phyloP scores from a whole-genome alignment of 2,797 vertebrate genomes.

The Microctenopoma stevenorrisi region DNA sequence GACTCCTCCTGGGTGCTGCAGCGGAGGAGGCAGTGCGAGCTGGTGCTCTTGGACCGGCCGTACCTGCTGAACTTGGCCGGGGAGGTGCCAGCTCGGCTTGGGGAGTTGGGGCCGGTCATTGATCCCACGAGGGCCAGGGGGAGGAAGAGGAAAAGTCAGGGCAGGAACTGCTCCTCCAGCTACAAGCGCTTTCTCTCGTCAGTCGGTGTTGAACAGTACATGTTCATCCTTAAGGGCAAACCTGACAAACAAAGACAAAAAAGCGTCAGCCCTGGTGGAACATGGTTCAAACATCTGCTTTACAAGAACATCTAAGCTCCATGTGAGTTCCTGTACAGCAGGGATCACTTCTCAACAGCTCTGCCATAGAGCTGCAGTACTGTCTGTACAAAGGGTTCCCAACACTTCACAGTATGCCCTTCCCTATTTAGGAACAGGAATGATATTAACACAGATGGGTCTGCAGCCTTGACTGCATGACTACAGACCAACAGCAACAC shows the following conservation, averaged over 20 bases:
- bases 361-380: background rate
- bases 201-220: constrained; percentile 35
- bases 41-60: constrained; percentile 90
- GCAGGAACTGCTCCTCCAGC: constrained; percentile 38
- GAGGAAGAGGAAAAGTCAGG: constrained; percentile 29
- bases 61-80: constrained; percentile 84
- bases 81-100: constrained; percentile 74
- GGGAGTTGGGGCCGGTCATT: constrained; percentile 87
- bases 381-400: background rate
- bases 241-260: constrained; percentile 8
- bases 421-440: constrained; percentile 15
- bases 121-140: constrained; percentile 17
- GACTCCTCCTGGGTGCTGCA: constrained; percentile 70
- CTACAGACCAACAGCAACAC: background rate
- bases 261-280: background rate
- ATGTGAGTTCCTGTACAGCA: background rate
- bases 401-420: background rate
- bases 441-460: background rate
- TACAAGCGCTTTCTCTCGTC: constrained; percentile 32
- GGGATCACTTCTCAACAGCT: background rate
- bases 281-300: no score
- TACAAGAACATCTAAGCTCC: background rate
- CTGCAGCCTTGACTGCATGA: constrained; percentile 6
- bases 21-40: constrained; percentile 78
- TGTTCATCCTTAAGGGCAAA: constrained; percentile 39